phyloP scores from a whole-genome alignment of 2,888 invertebrate genomes.

The Hyposoter dolosus region DNA sequence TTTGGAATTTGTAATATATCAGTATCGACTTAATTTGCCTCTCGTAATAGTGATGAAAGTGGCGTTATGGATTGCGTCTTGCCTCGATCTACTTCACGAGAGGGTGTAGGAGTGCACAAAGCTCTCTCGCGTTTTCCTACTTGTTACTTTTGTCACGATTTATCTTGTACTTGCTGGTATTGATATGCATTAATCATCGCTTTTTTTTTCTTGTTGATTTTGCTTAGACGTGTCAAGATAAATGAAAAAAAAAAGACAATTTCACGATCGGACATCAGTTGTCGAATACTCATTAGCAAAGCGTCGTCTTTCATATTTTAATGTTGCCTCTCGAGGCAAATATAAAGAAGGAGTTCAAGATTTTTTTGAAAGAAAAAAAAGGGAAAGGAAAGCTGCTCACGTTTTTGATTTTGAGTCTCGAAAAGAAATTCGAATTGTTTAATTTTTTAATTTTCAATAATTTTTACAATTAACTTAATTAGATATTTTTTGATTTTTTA shows the following conservation, averaged over 20 bases:
- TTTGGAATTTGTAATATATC: slow-evolving; percentile 14
- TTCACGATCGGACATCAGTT: not conserved
- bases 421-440: not conserved
- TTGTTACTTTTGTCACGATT: slow-evolving; percentile 15
- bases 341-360: not conserved
- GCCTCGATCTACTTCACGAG: not conserved
- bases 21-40: slow-evolving; percentile 4
- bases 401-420: not conserved
- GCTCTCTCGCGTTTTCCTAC: slow-evolving; percentile 17
- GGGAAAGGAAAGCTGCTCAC: not conserved
- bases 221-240: not conserved
- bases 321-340: not conserved
- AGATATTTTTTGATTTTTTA: no score
- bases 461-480: no score
- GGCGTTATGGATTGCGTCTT: slow-evolving; percentile 50
- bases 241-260: not conserved
- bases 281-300: not conserved
- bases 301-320: not conserved
- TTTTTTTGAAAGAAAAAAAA: not conserved
- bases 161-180: slow-evolving; percentile 14
- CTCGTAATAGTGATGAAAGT: slow-evolving; percentile 54
- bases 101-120: slow-evolving; percentile 18
- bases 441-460: not conserved
- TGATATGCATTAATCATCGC: slow-evolving; percentile 7
- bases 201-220: not conserved